phyloP scores from a whole-genome alignment of 1,140 invertebrate species.

The Drosophila nigromelanica region DNA sequence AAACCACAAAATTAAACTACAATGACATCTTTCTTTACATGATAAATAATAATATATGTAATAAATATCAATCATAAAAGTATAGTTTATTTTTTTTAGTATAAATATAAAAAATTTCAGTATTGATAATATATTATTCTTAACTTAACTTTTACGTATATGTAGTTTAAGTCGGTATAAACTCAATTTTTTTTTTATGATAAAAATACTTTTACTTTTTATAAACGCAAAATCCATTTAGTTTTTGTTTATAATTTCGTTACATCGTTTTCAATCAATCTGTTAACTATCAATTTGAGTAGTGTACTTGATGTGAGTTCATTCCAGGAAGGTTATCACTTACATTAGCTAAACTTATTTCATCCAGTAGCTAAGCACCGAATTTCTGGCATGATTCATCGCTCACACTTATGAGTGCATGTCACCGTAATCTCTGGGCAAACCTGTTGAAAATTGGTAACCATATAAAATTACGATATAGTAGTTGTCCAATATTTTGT shows the following conservation, averaged over 20 bases:
- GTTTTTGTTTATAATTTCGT: neutral
- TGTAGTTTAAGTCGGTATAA: no score
- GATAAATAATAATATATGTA: no score
- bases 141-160: no score
- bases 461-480: slow-evolving; percentile 28
- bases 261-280: neutral
- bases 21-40: no score
- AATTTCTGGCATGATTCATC: slow-evolving; percentile 20
- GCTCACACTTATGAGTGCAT: neutral
- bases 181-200: no score
- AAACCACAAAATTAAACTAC: neutral
- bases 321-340: slow-evolving; percentile 17
- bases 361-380: neutral
- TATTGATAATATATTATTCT: no score
- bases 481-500: slow-evolving; percentile 15
- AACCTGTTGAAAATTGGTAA: slow-evolving; percentile 3
- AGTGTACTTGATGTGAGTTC: slow-evolving; percentile 2
- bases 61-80: no score
- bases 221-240: neutral
- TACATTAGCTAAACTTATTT: neutral
- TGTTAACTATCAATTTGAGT: neutral
- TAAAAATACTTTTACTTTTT: neutral
- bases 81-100: neutral
- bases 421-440: slow-evolving; percentile 7
- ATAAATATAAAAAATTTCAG: no score